Percentiles rank a stretch among this genome's conserved stretches.
Conservation (phyloP, 2,888 invertebrate species). For the Eudasyphora cyanicolor region DNA sequence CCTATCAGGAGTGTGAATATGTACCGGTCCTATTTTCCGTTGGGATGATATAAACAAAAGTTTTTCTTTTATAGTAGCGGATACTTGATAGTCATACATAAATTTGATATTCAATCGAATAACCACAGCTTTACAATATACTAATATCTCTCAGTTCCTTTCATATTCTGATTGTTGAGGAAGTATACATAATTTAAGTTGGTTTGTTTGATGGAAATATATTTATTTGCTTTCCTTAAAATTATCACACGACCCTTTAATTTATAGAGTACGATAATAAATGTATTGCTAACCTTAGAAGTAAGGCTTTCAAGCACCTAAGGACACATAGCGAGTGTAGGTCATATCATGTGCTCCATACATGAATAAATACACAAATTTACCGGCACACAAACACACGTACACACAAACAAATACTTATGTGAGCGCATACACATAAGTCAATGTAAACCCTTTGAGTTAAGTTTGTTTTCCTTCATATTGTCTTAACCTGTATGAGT, state of each 20-base stretch:
- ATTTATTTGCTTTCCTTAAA: not conserved
- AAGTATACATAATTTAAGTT: no score
- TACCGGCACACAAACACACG: not conserved
- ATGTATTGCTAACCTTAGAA: constrained; percentile 48
- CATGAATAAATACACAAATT: not conserved
- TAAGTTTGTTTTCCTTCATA: constrained; percentile 28
- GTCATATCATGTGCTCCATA: constrained; percentile 8
- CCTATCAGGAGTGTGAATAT: no score
- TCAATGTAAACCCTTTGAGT: constrained; percentile 52
- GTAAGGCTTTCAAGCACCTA: constrained; percentile 40
- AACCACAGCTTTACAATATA: no score
- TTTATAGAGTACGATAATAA: not conserved
- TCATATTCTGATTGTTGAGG: no score
- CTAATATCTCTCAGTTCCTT: no score
- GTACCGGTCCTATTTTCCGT: no score
- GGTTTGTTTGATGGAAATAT: no score
- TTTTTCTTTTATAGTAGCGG: no score
- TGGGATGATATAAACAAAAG: no score
- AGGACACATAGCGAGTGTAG: constrained; percentile 46
- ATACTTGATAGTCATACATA: not conserved
- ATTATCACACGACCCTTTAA: not conserved
- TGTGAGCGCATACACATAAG: constrained; percentile 18
- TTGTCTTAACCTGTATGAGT: constrained; percentile 6
- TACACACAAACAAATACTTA: not conserved
- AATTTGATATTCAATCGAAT: not conserved